Percentiles rank a stretch among this genome's conserved stretches.
Conservation (phyloP, 2,888 invertebrate species). For the Eulithis testata region DNA sequence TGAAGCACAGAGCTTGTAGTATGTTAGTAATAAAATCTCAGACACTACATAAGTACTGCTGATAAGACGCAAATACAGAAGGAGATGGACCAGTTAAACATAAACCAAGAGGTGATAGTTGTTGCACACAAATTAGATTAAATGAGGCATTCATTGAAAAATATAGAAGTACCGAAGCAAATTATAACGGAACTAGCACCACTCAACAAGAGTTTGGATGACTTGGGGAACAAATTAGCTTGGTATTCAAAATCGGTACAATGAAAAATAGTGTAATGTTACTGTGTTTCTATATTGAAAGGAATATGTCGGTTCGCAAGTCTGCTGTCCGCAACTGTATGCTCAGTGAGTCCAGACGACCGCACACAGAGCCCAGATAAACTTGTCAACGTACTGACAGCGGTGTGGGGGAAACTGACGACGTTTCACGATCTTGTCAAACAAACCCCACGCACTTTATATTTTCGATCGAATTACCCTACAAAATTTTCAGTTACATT, state of each 20-base stretch:
- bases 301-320: slow-evolving; percentile 33
- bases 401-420: slow-evolving; percentile 43
- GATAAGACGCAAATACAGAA: background rate
- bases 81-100: background rate
- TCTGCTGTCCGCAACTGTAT: slow-evolving; percentile 48
- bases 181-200: too few relatives aligned
- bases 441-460: background rate
- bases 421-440: background rate
- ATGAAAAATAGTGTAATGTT: background rate
- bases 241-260: background rate
- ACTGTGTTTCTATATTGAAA: slow-evolving; percentile 10
- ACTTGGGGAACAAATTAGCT: too few relatives aligned
- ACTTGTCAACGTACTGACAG: slow-evolving; percentile 60
- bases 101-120: background rate
- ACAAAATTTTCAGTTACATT: background rate
- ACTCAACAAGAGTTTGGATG: too few relatives aligned
- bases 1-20: slow-evolving; percentile 18
- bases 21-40: background rate
- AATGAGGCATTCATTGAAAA: too few relatives aligned
- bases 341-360: slow-evolving; percentile 53
- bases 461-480: background rate
- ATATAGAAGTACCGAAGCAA: too few relatives aligned
- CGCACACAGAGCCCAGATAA: slow-evolving; percentile 63
- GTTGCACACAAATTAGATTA: background rate
- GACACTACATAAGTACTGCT: background rate